Evolutionary conservation across 2,888 invertebrate species (phyloP).

Genomic region (Mimachlamys varia): DNA sequence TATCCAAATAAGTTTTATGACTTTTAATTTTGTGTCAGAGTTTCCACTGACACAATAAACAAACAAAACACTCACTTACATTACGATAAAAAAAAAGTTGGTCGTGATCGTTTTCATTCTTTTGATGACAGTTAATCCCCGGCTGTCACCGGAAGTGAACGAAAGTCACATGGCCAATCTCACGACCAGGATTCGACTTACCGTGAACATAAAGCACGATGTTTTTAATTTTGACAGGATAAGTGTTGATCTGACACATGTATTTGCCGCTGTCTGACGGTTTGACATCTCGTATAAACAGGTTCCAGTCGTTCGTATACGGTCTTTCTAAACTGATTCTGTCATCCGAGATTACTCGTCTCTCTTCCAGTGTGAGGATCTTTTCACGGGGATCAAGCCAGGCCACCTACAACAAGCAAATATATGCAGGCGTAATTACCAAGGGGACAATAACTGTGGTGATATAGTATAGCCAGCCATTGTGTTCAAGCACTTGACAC

Average conservation of each 20-base stretch:
- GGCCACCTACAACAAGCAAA: constrained; percentile 68
- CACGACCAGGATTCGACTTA: constrained; percentile 58
- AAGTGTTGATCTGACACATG: constrained; percentile 78
- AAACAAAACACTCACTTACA: too few relatives aligned
- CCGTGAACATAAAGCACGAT: constrained; percentile 77
- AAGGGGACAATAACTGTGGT: not conserved
- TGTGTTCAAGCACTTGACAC: not conserved
- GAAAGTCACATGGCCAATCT: not conserved
- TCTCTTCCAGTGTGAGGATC: constrained; percentile 70
- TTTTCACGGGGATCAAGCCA: constrained; percentile 75
- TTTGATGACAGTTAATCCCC: not conserved
- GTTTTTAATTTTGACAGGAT: constrained; percentile 76
- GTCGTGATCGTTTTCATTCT: too few relatives aligned
- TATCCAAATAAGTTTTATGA: too few relatives aligned
- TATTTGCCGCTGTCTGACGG: constrained; percentile 76
- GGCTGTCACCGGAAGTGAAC: not conserved
- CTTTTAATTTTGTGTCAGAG: too few relatives aligned
- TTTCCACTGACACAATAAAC: too few relatives aligned
- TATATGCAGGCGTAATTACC: not conserved
- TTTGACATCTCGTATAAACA: constrained; percentile 73
- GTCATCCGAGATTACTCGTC: constrained; percentile 75
- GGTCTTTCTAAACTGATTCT: constrained; percentile 77
- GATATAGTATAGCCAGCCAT: not conserved
- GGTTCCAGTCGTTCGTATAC: constrained; percentile 77
- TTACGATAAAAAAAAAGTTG: too few relatives aligned